These are phyloP conservation scores for Melanotaenia duboulayi DNA, from an alignment of 2,113 vertebrate genomes.

Conservation along the genomic window DNA sequence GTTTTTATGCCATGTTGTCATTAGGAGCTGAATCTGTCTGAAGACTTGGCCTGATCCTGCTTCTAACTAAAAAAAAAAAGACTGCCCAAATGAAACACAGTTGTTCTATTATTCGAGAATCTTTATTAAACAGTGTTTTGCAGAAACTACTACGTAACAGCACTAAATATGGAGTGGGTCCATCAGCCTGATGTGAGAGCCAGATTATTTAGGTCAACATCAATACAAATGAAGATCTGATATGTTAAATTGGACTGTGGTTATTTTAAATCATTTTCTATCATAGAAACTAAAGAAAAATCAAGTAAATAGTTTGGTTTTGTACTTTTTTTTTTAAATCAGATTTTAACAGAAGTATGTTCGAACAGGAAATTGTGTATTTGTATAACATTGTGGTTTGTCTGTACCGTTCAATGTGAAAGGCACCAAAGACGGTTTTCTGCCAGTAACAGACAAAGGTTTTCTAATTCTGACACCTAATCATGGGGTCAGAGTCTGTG, in stretches of 20 bases:
- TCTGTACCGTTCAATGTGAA: too few species aligned
- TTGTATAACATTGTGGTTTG: too few species aligned
- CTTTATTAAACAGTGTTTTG: background rate
- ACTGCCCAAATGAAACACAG: background rate
- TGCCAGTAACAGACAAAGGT: too few species aligned
- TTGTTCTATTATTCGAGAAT: background rate
- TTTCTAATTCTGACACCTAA: slow-evolving; percentile 10
- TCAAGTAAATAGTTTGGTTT: background rate
- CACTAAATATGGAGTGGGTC: background rate
- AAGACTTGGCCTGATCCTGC: background rate
- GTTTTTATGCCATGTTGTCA: slow-evolving; percentile 2
- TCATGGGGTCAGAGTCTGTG: slow-evolving; percentile 8
- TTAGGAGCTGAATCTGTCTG: background rate
- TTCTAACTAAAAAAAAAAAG: background rate
- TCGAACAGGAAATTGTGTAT: too few species aligned
- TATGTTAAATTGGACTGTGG: slow-evolving; percentile 9
- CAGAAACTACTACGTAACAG: background rate
- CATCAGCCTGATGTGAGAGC: background rate
- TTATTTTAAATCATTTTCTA: background rate
- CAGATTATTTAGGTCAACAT: background rate
- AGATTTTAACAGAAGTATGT: too few species aligned
- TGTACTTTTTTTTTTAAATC: too few species aligned
- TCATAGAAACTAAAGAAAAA: background rate
- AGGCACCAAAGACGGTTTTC: background rate
- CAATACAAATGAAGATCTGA: background rate